Base-by-base conservation (phyloP, 2,113 vertebrate genomes). In the Carassius carassius region DNA sequence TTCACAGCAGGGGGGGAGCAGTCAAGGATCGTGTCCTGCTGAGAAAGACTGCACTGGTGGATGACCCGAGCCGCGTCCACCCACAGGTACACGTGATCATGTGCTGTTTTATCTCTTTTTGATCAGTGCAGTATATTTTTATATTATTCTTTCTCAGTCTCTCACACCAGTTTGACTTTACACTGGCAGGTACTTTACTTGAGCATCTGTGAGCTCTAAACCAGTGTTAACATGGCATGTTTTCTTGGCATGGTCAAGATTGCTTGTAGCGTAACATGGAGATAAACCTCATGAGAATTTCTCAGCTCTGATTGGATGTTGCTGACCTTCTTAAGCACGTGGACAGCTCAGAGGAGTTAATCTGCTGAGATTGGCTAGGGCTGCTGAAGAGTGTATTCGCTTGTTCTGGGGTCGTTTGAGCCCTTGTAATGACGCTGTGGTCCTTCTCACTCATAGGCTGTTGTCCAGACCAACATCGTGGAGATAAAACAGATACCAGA, bases 291-390 rank as follows among this genome's bases (percentile, higher is more conserved):
- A 11, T 41, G 17, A 72, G 19, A 44, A 69, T 23, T 16, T 73
- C 17, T 70, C 21, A 29, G n/a, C 23, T 8, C 73, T 88, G 78
- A 83, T 83, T 90, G 86, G 84, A 84, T 89, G 82, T 19, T 23
- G 0, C 51, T 87, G 86, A 78, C 78, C 75, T 79, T 84, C 58
- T 47, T 84, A 85, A 75, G 81, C 62, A 78, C 69, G 75, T 75
- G 72, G 80, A 29, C 77, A 65, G 89, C 90, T 91, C 88, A 76
- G 62, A 74, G 23, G 25, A 65, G 44, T 86, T 93, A 93, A 92
- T 92, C 92, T 87, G 54, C 67, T 37, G 83, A 92, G 91, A 92
- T 91, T 87, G 91, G 89, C 91, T 91, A 63, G 77, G 44, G 56
- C 32, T 51, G 54, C 35, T 75, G n/a, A 37, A 60, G 23, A 67